Evolutionary conservation across 1,140 invertebrate species (phyloP).

Genomic region (Pseudomyrmex pallidus): DNA sequence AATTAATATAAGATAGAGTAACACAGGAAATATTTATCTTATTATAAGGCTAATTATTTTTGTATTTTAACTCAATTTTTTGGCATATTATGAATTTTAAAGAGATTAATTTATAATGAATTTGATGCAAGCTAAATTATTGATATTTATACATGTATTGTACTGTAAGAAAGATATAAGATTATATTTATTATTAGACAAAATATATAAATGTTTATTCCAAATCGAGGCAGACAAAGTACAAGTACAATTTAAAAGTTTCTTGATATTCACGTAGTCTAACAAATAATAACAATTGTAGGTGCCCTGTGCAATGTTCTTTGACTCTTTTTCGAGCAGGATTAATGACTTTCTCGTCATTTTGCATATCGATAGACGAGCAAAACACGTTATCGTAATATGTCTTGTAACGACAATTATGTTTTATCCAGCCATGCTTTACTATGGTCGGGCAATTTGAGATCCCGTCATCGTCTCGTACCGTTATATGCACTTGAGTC

Average conservation of each 20-base stretch:
- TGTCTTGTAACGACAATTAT: constrained; percentile 8
- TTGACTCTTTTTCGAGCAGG: background rate
- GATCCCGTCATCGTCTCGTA: constrained; percentile 64
- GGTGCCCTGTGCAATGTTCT: too few species aligned
- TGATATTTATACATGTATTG: background rate
- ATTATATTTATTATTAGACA: background rate
- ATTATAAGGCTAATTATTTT: background rate
- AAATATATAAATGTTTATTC: too few species aligned
- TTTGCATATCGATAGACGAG: background rate
- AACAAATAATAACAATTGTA: too few species aligned
- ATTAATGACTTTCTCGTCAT: background rate
- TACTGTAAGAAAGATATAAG: background rate
- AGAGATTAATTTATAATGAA: background rate
- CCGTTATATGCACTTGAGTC: constrained; percentile 56
- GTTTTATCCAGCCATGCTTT: constrained; percentile 17
- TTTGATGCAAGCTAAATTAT: background rate
- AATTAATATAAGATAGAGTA: background rate
- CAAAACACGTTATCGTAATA: background rate
- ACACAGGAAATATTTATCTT: background rate
- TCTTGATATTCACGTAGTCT: too few species aligned
- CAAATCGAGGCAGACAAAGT: background rate
- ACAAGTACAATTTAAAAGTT: too few species aligned
- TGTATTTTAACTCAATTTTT: background rate
- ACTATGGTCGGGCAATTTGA: constrained; percentile 32
- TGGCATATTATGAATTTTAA: background rate